A percentile compares a stretch with the other conserved stretches of the same genome.
Evolutionary conservation across 2,797 vertebrate species (phyloP).

Genomic region (Fistularia commersonii): DNA sequence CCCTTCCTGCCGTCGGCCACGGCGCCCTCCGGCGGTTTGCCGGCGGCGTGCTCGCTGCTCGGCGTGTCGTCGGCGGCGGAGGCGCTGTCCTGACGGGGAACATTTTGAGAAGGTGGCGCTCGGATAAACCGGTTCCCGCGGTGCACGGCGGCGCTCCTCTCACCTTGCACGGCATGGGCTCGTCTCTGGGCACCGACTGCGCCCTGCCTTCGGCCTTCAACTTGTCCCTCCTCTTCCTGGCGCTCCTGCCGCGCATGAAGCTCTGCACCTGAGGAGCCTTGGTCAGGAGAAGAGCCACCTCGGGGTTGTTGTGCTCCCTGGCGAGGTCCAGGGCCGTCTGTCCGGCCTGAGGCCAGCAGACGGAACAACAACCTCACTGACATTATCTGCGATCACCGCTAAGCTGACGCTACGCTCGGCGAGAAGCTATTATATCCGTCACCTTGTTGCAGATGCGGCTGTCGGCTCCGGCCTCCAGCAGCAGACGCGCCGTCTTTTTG

Average conservation of each 20-base stretch:
- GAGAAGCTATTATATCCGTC: too few species aligned
- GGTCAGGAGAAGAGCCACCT: constrained; percentile 90
- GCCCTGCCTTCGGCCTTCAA: constrained; percentile 91
- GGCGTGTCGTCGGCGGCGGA: constrained; percentile 86
- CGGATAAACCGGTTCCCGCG: not conserved
- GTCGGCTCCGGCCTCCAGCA: constrained; percentile 92
- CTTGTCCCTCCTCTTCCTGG: constrained; percentile 91
- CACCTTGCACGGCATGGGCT: constrained; percentile 89
- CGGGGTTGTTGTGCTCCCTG: constrained; percentile 88
- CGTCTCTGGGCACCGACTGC: constrained; percentile 91
- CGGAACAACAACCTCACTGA: not conserved
- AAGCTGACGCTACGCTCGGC: constrained; percentile 2
- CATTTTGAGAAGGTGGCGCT: constrained; percentile 1
- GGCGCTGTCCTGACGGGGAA: constrained; percentile 77
- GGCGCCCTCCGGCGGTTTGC: constrained; percentile 53
- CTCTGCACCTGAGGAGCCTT: constrained; percentile 93
- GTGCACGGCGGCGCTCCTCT: too few species aligned
- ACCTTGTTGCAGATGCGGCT: constrained; percentile 83
- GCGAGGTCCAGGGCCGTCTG: constrained; percentile 89
- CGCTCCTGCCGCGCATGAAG: constrained; percentile 88
- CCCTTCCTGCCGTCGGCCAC: constrained; percentile 68
- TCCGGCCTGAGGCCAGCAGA: constrained; percentile 76
- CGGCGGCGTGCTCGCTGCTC: constrained; percentile 81
- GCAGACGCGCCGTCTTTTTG: constrained; percentile 87
- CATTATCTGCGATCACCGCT: not conserved